These are phyloP conservation scores for Monodelphis domestica DNA, from an alignment of 2,797 vertebrate genomes.

Conservation along the genomic window DNA sequence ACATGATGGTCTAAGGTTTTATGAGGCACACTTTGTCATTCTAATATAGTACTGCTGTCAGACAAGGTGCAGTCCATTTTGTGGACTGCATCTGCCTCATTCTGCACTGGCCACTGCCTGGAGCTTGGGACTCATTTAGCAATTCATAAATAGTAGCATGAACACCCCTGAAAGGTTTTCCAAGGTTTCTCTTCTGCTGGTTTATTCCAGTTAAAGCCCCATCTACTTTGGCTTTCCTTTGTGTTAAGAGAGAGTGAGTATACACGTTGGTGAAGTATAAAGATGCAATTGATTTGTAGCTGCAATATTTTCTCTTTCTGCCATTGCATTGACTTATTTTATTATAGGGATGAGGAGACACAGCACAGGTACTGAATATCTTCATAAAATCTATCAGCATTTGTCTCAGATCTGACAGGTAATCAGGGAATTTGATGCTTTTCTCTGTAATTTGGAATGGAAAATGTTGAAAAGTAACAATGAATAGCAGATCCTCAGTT, in stretches of 20 bases:
- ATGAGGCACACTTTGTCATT: conserved; percentile 10
- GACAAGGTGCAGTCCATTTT: conserved; percentile 38
- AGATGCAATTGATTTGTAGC: conserved; percentile 16
- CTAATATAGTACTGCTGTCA: conserved; percentile 13
- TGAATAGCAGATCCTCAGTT: conserved; percentile 18
- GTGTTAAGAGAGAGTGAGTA: conserved; percentile 3
- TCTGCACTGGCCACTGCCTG: background rate
- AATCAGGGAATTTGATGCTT: conserved; percentile 27
- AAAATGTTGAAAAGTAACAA: background rate
- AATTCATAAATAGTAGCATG: background rate
- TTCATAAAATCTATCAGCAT: conserved; percentile 19
- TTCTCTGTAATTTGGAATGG: background rate
- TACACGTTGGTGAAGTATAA: conserved; percentile 3
- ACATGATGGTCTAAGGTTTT: conserved; percentile 42
- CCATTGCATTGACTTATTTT: conserved; percentile 22
- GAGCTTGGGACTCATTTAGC: background rate
- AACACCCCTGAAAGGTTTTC: background rate
- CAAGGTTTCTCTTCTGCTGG: background rate
- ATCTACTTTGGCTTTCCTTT: conserved; percentile 1
- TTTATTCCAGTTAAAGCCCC: conserved; percentile 19
- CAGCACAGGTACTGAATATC: background rate
- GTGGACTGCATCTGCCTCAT: conserved; percentile 18
- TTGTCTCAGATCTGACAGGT: background rate
- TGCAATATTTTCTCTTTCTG: background rate
- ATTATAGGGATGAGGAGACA: background rate